Base-by-base conservation (phyloP, 2,797 vertebrate species). In the Chelon auratus region DNA sequence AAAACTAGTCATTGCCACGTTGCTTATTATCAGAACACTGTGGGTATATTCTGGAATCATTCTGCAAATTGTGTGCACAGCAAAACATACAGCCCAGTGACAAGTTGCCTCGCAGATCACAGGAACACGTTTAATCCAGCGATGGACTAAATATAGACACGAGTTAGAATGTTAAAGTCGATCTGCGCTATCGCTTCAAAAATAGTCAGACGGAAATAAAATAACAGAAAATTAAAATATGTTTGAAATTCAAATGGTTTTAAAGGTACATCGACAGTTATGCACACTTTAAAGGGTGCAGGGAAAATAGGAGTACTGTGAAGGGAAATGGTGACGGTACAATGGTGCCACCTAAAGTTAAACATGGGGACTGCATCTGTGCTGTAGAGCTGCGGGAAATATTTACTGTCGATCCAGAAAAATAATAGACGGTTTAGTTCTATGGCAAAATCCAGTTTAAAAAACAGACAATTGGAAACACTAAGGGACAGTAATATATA, bases 161-260 rank as follows among this genome's bases (percentile, higher is more conserved):
- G 1, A 58, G 60, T 37, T 53, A 30, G 30, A 62, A 51, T 2
- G 33, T 45, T 40, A 62, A 33, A 54, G 65, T 65, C 51, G 54
- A 40, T 45, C 57, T 57, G 39, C 20, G 39, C 70, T 42, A 62
- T 17, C 71, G 47, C 74, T 59, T 81, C 80, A 81, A 75, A 72
- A 63, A 63, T 14, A 50, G 62, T 51, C 30, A 2, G 72, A 78
- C 62, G 1, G 57, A 80, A 86, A 82, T 86, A 74, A 82, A 81
- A 66, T 66, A 65, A 78, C 18, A 62, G 42, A 48, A 33, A 78
- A 77, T 77, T 73, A 58, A 80, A 86, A 83, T 75, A 17, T 50
- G 70, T 84, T 83, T 87, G 81, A 85, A 89, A 89, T 80, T 81
- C 62, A 78, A 59, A 79, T 72, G 62, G 4, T 63, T 68, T 30